phyloP scores from a whole-genome alignment of 2,888 invertebrate species.

The Apodemia hepburni region DNA sequence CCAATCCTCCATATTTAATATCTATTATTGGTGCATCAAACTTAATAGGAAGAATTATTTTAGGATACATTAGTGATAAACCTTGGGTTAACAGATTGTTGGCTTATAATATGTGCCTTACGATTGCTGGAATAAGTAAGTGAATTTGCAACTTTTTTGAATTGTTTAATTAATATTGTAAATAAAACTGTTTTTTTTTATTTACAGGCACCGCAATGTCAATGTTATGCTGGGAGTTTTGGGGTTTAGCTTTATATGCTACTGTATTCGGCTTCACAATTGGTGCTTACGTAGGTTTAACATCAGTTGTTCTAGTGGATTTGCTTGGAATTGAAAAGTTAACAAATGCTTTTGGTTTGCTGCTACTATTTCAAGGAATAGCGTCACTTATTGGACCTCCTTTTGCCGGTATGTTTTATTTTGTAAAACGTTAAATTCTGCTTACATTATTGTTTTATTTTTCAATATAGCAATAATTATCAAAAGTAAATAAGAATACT shows the following conservation, averaged over 20 bases:
- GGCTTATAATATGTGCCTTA: conserved; percentile 94
- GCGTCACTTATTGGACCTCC: conserved; percentile 96
- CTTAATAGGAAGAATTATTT: conserved; percentile 91
- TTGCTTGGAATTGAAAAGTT: conserved; percentile 94
- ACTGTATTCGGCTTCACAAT: conserved; percentile 93
- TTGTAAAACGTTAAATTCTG: not conserved
- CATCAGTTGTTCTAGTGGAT: conserved; percentile 97
- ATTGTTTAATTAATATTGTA: not conserved
- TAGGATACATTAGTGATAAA: conserved; percentile 94
- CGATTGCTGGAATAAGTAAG: conserved; percentile 93
- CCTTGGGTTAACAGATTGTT: conserved; percentile 94
- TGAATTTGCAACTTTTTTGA: conserved; percentile 32
- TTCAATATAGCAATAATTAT: too few species aligned
- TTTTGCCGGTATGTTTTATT: conserved; percentile 86
- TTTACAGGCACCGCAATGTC: conserved; percentile 88
- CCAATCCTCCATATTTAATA: conserved; percentile 85
- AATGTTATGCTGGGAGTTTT: conserved; percentile 86
- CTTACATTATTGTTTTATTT: not conserved
- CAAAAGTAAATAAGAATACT: too few species aligned
- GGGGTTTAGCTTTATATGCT: conserved; percentile 88
- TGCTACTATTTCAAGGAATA: conserved; percentile 95
- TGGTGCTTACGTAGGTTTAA: conserved; percentile 97
- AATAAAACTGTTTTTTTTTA: conserved; percentile 12
- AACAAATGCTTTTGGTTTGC: conserved; percentile 96
- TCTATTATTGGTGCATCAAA: conserved; percentile 93